These are phyloP conservation scores for Scaptomyza graminum DNA, from an alignment of 1,140 invertebrate species.

Conservation along the genomic window DNA sequence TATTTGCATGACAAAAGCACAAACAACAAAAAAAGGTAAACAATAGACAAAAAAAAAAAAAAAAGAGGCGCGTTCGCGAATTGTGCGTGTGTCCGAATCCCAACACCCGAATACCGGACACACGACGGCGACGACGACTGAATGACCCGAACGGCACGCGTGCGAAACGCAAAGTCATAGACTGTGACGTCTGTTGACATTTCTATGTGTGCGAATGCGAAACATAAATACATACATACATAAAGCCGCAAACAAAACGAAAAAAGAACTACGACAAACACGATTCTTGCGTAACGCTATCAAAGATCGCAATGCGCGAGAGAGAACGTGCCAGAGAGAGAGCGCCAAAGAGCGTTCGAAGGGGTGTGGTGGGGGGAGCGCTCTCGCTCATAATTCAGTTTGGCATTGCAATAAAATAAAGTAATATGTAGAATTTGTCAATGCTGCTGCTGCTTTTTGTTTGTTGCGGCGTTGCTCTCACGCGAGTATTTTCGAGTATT, in stretches of 20 bases:
- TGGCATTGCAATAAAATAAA: constrained; percentile 38
- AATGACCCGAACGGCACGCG: constrained; percentile 5
- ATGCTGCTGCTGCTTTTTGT: constrained; percentile 60
- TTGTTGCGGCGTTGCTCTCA: constrained; percentile 62
- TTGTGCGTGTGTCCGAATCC: constrained; percentile 52
- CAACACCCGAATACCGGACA: background rate
- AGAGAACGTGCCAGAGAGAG: constrained; percentile 3
- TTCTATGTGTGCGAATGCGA: constrained; percentile 16
- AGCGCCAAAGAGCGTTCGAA: no score
- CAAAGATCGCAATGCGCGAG: constrained; percentile 23
- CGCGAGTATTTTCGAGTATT: background rate
- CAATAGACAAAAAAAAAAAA: no score
- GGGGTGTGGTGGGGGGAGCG: no score
- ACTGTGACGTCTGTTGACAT: constrained; percentile 30
- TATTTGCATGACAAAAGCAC: constrained; percentile 13
- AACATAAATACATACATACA: no score
- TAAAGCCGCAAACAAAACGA: constrained; percentile 28
- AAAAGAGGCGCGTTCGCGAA: constrained; percentile 59
- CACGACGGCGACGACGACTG: constrained; percentile 1
- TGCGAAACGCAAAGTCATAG: constrained; percentile 45
- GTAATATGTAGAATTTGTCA: constrained; percentile 32
- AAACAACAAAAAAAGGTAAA: constrained; percentile 66
- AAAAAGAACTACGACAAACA: constrained; percentile 42
- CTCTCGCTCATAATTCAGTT: constrained; percentile 36
- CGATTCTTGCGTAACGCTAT: constrained; percentile 70